Evolutionary conservation across 2,888 invertebrate genomes (phyloP).

Genomic region (Tuberolachnus salignus): DNA sequence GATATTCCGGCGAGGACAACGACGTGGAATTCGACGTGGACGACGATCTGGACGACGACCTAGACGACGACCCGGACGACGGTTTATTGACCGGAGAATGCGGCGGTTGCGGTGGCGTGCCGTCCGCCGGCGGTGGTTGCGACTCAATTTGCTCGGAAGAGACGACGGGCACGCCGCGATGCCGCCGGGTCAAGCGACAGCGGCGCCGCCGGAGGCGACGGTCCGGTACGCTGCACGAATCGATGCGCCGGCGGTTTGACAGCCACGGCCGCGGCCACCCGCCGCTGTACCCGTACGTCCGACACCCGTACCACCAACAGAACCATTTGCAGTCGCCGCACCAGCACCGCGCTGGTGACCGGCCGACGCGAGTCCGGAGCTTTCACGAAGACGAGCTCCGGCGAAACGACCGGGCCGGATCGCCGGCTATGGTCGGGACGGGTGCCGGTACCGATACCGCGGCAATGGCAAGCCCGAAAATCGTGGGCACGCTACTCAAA

Average conservation of each 20-base stretch:
- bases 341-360: neutral
- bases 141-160: slow-evolving; percentile 12
- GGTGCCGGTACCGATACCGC: no score
- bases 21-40: neutral
- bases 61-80: no score
- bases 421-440: neutral
- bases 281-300: neutral
- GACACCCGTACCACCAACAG: neutral
- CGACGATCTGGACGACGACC: neutral
- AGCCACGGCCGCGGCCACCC: slow-evolving; percentile 25
- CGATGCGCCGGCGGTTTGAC: slow-evolving; percentile 55
- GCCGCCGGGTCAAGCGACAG: slow-evolving; percentile 35
- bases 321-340: neutral
- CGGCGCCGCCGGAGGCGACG: slow-evolving; percentile 14
- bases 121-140: neutral
- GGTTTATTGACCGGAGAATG: no score
- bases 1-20: slow-evolving; percentile 6
- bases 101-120: no score
- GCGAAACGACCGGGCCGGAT: neutral
- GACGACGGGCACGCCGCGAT: slow-evolving; percentile 22
- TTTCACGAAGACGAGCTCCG: slow-evolving; percentile 40
- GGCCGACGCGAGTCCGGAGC: slow-evolving; percentile 17
- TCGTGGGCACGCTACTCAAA: slow-evolving; percentile 40
- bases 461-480: slow-evolving; percentile 9
- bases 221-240: slow-evolving; percentile 46